Percentiles rank a stretch among this genome's conserved stretches.
These are phyloP conservation scores for Platalea minor DNA, from an alignment of 2,797 vertebrate species.

Conservation along the genomic window DNA sequence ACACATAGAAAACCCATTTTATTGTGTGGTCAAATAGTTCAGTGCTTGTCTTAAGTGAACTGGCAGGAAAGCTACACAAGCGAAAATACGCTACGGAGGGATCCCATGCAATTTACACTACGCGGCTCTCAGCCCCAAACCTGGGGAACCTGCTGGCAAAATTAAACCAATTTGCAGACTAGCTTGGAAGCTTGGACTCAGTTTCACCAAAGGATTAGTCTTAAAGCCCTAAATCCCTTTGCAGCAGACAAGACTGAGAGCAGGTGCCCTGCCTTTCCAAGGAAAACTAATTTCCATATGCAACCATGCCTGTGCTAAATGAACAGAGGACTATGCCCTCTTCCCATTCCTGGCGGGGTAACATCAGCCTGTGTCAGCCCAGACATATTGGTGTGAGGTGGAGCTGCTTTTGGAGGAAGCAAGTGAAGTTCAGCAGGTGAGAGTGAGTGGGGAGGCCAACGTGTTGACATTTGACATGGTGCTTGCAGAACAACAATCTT, in stretches of 20 bases:
- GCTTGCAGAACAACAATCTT: background rate
- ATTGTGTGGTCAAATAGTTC: background rate
- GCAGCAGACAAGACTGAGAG: background rate
- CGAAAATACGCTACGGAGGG: background rate
- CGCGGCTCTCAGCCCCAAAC: background rate
- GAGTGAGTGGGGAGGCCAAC: background rate
- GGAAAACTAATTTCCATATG: background rate
- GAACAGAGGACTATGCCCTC: background rate
- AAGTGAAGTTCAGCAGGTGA: background rate
- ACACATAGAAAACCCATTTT: background rate
- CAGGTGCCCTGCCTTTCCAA: background rate
- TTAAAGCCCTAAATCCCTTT: background rate
- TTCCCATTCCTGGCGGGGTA: rapidly evolving
- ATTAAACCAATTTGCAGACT: background rate
- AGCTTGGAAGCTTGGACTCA: background rate
- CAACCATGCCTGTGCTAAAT: background rate
- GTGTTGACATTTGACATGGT: background rate
- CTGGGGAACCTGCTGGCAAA: background rate
- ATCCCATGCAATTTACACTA: background rate
- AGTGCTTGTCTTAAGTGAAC: background rate
- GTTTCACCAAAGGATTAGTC: background rate
- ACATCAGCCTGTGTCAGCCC: background rate
- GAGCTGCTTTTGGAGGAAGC: background rate
- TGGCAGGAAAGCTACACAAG: background rate
- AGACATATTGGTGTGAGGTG: background rate